Conservation (phyloP, 1,140 invertebrate genomes). For the Goniozus legneri region DNA sequence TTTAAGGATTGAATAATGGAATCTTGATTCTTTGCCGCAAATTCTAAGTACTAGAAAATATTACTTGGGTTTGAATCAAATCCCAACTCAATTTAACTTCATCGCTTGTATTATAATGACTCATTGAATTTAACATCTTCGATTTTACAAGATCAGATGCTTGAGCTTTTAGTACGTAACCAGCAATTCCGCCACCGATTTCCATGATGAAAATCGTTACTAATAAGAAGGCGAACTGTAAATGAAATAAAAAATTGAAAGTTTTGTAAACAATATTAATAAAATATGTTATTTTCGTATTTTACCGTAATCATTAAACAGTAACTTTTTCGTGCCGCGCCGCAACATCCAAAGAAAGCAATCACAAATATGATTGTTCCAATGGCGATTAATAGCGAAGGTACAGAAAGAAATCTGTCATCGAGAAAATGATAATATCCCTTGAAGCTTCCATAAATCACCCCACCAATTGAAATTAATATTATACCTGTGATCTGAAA, state of each 20-base stretch:
- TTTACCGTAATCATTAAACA: slow-evolving; percentile 76
- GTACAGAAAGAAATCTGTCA: slow-evolving; percentile 60
- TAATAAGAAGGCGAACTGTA: slow-evolving; percentile 73
- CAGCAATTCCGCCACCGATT: slow-evolving; percentile 76
- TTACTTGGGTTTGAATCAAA: slow-evolving; percentile 61
- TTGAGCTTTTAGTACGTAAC: slow-evolving; percentile 64
- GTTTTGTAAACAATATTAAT: not conserved
- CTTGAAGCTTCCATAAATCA: slow-evolving; percentile 63
- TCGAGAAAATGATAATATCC: slow-evolving; percentile 66
- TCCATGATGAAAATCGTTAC: slow-evolving; percentile 76
- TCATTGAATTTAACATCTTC: slow-evolving; percentile 56
- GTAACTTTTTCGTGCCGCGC: slow-evolving; percentile 77
- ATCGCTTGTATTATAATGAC: slow-evolving; percentile 44
- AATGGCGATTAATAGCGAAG: slow-evolving; percentile 74
- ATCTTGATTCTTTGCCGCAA: too few species aligned
- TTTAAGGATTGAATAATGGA: too few species aligned
- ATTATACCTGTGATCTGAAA: slow-evolving; percentile 69
- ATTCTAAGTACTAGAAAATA: not conserved
- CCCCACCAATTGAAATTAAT: slow-evolving; percentile 64
- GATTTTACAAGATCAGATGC: slow-evolving; percentile 55
- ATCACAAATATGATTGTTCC: slow-evolving; percentile 78
- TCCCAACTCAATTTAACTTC: slow-evolving; percentile 60
- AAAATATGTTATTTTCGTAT: slow-evolving; percentile 6
- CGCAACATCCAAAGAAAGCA: slow-evolving; percentile 84
- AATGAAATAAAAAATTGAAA: slow-evolving; percentile 21